phyloP scores from a whole-genome alignment of 2,113 vertebrate species.

The Gobio gobio region DNA sequence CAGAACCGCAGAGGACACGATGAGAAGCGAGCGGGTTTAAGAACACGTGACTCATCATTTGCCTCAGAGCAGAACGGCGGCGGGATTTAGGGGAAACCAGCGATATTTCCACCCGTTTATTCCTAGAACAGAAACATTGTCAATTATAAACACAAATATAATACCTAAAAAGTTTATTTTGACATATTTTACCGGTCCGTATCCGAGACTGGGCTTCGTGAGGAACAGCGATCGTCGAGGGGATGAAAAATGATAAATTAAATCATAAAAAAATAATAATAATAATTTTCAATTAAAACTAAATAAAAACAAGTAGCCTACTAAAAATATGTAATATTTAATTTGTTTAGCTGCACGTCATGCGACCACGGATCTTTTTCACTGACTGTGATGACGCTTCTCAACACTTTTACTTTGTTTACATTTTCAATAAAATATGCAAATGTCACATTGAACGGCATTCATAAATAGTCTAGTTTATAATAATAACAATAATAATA shows the following conservation, averaged over 20 bases:
- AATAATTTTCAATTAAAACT: background rate
- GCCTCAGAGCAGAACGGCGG: background rate
- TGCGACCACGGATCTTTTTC: background rate
- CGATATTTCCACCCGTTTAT: background rate
- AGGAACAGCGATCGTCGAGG: no score
- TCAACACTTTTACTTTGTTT: no score
- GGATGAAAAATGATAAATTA: background rate
- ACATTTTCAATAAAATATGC: no score
- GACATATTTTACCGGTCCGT: background rate
- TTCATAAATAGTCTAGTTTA: no score
- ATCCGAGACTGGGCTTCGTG: background rate
- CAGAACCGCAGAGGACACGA: background rate
- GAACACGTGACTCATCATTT: background rate
- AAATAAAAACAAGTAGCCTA: background rate
- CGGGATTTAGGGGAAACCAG: background rate
- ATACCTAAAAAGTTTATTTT: background rate
- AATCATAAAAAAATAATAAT: background rate
- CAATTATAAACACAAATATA: background rate
- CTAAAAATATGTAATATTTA: background rate
- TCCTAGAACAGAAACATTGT: background rate
- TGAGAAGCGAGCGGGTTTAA: background rate
- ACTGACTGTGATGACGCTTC: no score
- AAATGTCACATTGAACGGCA: no score
- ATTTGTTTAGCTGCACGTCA: background rate
- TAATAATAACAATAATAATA: no score